phyloP scores from a whole-genome alignment of 1,140 invertebrate genomes.

The Drosophila dunni region DNA sequence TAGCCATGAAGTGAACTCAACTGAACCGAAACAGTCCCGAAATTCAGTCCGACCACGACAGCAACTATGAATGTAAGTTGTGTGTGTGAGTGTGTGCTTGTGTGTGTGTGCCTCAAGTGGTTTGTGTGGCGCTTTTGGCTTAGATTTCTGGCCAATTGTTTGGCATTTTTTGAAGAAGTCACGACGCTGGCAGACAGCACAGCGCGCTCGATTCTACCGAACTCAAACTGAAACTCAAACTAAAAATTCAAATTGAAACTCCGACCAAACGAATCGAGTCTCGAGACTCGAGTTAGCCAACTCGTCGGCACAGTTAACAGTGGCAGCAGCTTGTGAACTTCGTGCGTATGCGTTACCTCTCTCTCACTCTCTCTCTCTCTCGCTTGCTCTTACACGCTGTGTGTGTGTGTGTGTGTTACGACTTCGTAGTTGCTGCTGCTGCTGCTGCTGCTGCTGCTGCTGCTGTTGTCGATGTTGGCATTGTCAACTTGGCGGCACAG shows the following conservation, averaged over 20 bases:
- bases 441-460: conserved; percentile 46
- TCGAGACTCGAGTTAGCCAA: conserved; percentile 33
- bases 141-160: conserved; percentile 75
- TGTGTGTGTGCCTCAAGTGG: conserved; percentile 69
- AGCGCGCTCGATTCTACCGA: conserved; percentile 1
- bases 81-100: conserved; percentile 32
- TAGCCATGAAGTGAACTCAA: conserved; percentile 80
- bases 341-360: conserved; percentile 38
- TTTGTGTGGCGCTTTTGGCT: conserved; percentile 64
- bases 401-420: conserved; percentile 45
- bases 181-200: conserved; percentile 48
- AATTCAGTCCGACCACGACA: conserved; percentile 65
- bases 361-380: conserved; percentile 16
- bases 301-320: conserved; percentile 73
- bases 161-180: conserved; percentile 65
- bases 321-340: conserved; percentile 27
- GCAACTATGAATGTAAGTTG: conserved; percentile 33
- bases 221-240: conserved; percentile 3
- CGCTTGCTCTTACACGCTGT: conserved; percentile 25
- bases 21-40: conserved; percentile 77
- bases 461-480: conserved; percentile 61
- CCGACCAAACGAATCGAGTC: conserved; percentile 15
- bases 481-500: conserved; percentile 74
- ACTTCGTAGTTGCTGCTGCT: conserved; percentile 51
- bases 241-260: not conserved